Percentiles rank a stretch among this genome's conserved stretches.
Conservation (phyloP, 2,888 invertebrate genomes). For the Ochlodes sylvanus region DNA sequence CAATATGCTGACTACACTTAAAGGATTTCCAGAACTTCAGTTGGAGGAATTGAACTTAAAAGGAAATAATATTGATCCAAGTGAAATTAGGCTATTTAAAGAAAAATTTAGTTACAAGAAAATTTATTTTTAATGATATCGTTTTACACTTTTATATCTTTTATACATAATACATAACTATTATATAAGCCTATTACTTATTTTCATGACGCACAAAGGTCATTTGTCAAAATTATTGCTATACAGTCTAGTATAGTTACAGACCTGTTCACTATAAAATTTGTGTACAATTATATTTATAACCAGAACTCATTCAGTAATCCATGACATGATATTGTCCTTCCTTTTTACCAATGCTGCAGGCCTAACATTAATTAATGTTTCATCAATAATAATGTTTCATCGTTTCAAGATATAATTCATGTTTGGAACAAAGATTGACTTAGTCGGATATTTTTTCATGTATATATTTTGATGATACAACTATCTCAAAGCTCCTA, state of each 20-base stretch:
- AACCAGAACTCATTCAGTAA: no score
- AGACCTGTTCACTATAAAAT: no score
- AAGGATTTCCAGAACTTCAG: slow-evolving; percentile 77
- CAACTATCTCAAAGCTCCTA: no score
- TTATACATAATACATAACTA: slow-evolving; percentile 20
- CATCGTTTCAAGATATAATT: no score
- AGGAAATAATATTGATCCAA: slow-evolving; percentile 68
- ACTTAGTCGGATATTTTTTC: no score
- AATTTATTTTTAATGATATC: slow-evolving; percentile 56
- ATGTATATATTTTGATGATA: no score
- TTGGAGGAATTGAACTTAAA: slow-evolving; percentile 77
- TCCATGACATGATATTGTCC: no score
- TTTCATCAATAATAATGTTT: no score
- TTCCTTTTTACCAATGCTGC: no score
- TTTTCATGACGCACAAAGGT: background rate
- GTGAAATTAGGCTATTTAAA: slow-evolving; percentile 65
- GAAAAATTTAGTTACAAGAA: slow-evolving; percentile 52
- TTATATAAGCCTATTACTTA: slow-evolving; percentile 30
- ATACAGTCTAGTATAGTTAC: background rate
- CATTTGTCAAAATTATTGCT: background rate
- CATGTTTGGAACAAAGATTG: no score
- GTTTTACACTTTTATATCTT: slow-evolving; percentile 20
- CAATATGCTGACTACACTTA: slow-evolving; percentile 77
- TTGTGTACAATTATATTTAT: no score
- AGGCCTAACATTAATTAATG: no score